Percentiles rank a stretch among this genome's conserved stretches.
Evolutionary conservation across 2,797 vertebrate genomes (phyloP).

Genomic region (Phalanger gymnotis): DNA sequence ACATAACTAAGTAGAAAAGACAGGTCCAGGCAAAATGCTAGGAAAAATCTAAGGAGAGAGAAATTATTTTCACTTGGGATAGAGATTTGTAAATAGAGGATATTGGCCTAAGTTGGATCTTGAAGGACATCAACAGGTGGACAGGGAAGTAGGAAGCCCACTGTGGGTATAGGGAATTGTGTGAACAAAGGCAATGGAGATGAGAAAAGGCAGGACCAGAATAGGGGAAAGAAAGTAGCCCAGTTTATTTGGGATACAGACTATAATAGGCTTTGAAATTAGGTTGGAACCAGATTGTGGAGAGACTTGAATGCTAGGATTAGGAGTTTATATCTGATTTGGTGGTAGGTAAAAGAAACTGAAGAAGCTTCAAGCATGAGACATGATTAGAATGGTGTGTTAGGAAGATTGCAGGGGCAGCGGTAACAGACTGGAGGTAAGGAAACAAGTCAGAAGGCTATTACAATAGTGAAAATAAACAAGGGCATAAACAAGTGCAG

Average conservation of each 20-base stretch:
- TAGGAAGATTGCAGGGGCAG: neutral
- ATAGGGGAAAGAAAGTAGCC: neutral
- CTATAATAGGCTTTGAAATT: neutral
- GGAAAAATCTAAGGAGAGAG: neutral
- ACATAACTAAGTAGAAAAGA: neutral
- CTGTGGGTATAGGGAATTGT: neutral
- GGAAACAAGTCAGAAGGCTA: neutral
- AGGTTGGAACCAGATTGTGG: neutral
- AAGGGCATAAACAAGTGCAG: neutral
- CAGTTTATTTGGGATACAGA: neutral
- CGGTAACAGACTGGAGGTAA: neutral
- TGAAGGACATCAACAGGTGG: neutral
- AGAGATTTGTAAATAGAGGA: neutral
- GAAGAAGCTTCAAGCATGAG: neutral
- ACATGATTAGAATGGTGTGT: neutral
- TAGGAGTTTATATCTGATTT: neutral
- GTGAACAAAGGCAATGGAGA: neutral
- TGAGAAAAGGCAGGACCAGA: neutral
- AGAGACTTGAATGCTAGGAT: neutral
- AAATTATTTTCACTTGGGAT: neutral
- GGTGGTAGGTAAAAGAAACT: neutral
- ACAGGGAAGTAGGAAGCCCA: neutral
- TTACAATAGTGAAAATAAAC: neutral
- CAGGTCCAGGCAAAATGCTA: neutral
- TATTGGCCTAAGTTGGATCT: neutral